These are phyloP conservation scores for Aphidius colemani DNA, from an alignment of 2,888 invertebrate species.

Conservation along the genomic window DNA sequence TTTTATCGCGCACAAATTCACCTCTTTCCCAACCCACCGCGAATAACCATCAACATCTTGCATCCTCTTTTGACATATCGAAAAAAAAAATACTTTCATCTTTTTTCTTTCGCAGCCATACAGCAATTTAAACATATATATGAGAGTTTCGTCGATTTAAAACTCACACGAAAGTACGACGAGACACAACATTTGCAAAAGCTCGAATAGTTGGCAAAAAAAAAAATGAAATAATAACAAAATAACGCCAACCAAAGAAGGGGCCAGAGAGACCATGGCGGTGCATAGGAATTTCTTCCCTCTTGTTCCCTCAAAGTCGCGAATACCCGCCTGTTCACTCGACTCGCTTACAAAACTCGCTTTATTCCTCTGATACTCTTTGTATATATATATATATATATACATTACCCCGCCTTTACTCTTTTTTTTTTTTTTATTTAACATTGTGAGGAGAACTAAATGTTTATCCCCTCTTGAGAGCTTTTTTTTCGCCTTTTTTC, in stretches of 20 bases:
- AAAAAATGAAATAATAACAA: too few species aligned
- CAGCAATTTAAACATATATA: too few species aligned
- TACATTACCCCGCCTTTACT: slow-evolving; percentile 13
- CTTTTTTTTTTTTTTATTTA: slow-evolving; percentile 2
- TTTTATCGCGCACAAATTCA: background rate
- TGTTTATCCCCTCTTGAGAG: slow-evolving; percentile 22
- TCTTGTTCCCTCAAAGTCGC: slow-evolving; percentile 39
- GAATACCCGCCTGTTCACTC: slow-evolving; percentile 34
- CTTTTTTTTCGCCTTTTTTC: background rate
- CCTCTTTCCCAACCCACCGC: background rate
- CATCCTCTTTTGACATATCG: background rate
- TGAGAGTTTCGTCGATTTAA: slow-evolving; percentile 38
- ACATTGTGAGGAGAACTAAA: slow-evolving; percentile 15
- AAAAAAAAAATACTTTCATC: slow-evolving; percentile 10
- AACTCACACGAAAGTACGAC: slow-evolving; percentile 38
- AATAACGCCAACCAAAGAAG: background rate
- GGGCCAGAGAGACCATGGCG: slow-evolving; percentile 21
- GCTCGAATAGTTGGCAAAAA: background rate
- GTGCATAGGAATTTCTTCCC: slow-evolving; percentile 45
- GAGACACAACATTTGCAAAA: slow-evolving; percentile 20
- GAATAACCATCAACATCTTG: background rate
- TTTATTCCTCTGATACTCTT: slow-evolving; percentile 33
- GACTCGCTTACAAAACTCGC: slow-evolving; percentile 40
- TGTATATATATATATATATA: slow-evolving; percentile 22
- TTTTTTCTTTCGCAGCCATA: slow-evolving; percentile 13